Conservation (phyloP, 2,888 invertebrate species). For the Zaprionus lineosus region DNA sequence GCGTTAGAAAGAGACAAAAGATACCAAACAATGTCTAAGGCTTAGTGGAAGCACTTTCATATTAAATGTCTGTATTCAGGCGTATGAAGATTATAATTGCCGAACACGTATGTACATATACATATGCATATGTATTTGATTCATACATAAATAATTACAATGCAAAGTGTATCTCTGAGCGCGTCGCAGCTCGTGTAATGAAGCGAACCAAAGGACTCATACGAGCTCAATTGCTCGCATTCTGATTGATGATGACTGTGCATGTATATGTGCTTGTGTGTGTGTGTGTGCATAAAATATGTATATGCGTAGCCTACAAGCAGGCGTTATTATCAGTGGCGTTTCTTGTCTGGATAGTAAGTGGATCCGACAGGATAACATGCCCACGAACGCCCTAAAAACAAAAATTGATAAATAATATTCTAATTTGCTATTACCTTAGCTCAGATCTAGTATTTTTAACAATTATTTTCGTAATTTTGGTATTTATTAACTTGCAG, state of each 20-base stretch:
- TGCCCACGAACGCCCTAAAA: no score
- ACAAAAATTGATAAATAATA: no score
- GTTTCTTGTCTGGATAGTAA: no score
- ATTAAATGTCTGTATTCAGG: constrained; percentile 37
- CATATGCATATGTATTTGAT: not conserved
- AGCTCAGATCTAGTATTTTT: no score
- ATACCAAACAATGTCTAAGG: constrained; percentile 25
- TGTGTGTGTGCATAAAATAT: not conserved
- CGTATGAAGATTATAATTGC: constrained; percentile 56
- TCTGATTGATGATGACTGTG: constrained; percentile 11
- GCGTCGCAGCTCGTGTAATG: not conserved
- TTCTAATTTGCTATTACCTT: no score
- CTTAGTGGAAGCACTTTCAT: constrained; percentile 52
- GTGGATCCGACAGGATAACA: no score
- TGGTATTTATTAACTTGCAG: no score
- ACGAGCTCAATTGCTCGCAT: constrained; percentile 17
- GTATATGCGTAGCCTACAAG: no score
- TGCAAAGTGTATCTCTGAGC: constrained; percentile 5
- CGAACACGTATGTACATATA: constrained; percentile 2
- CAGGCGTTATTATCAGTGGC: no score
- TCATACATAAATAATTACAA: constrained; percentile 11
- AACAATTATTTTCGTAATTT: no score
- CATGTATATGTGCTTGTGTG: not conserved
- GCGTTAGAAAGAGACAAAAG: not conserved
- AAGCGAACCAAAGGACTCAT: not conserved